A percentile compares a stretch with the other conserved stretches of the same genome.
phyloP scores from a whole-genome alignment of 2,888 invertebrate species.

The Tetropium fuscum region DNA sequence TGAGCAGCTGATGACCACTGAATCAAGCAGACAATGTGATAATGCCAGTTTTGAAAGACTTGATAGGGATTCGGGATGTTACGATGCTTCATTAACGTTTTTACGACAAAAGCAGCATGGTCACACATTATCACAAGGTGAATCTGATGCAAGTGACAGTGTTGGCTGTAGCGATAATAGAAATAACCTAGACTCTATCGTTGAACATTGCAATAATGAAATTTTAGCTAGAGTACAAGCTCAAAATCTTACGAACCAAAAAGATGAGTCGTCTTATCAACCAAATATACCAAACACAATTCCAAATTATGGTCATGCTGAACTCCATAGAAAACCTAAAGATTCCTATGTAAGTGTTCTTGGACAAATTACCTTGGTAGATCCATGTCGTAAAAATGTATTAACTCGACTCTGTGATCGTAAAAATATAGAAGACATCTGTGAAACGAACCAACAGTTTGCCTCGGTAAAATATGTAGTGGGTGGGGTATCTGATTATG shows the following conservation, averaged over 20 bases:
- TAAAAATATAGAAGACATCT: slow-evolving; percentile 67
- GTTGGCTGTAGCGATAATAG: slow-evolving; percentile 66
- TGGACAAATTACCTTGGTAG: slow-evolving; percentile 72
- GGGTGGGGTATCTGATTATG: slow-evolving; percentile 51
- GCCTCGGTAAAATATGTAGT: slow-evolving; percentile 41
- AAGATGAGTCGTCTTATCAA: slow-evolving; percentile 64
- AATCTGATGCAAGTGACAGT: slow-evolving; percentile 66
- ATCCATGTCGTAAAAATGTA: slow-evolving; percentile 69
- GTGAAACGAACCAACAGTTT: slow-evolving; percentile 73
- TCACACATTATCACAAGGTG: slow-evolving; percentile 68
- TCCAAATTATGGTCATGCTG: slow-evolving; percentile 56
- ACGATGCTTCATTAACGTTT: slow-evolving; percentile 70
- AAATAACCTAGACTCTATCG: slow-evolving; percentile 71
- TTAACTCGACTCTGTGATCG: slow-evolving; percentile 57
- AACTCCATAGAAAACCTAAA: slow-evolving; percentile 67
- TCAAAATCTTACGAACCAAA: slow-evolving; percentile 69
- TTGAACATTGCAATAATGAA: slow-evolving; percentile 72
- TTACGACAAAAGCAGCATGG: slow-evolving; percentile 65
- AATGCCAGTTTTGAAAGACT: slow-evolving; percentile 85
- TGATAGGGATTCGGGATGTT: slow-evolving; percentile 86
- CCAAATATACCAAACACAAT: slow-evolving; percentile 65
- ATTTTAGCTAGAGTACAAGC: slow-evolving; percentile 70
- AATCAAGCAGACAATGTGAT: slow-evolving; percentile 60
- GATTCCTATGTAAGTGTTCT: slow-evolving; percentile 68
- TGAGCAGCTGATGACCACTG: slow-evolving; percentile 63